Evolutionary conservation across 2,113 vertebrate genomes (phyloP).

Genomic region (Atlantisia rogersi): DNA sequence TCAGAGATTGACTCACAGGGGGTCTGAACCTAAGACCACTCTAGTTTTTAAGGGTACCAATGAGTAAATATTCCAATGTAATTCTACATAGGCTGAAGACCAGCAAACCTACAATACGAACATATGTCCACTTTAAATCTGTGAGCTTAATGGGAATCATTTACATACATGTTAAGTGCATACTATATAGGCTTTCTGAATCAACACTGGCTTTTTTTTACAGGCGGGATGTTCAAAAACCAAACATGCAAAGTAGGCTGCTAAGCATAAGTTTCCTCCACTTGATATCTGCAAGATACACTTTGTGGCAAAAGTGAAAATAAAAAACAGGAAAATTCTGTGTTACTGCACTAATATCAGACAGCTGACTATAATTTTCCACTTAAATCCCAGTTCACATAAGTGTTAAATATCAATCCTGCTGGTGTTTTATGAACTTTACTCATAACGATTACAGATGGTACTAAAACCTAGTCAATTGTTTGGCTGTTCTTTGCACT

Average conservation of each 20-base stretch:
- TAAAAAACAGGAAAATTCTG: conserved; percentile 8
- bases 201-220: neutral
- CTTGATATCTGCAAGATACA: neutral
- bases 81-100: neutral
- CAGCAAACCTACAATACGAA: neutral
- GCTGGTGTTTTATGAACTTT: conserved; percentile 9
- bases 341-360: neutral
- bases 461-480: neutral
- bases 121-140: neutral
- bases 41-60: neutral
- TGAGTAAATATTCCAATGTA: neutral
- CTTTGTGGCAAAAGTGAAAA: neutral
- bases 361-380: neutral
- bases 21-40: neutral
- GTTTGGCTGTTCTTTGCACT: neutral
- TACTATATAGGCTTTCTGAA: neutral
- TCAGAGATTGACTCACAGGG: neutral
- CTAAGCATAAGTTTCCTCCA: neutral
- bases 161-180: neutral
- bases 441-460: neutral
- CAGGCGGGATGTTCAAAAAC: neutral
- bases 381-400: neutral
- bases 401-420: neutral
- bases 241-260: neutral
- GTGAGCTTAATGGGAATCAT: neutral